Evolutionary conservation across 1,140 invertebrate species (phyloP), one percentile per base, ranked within the genome.

Genomic region (Ctenoplectra terminalis): DNA sequence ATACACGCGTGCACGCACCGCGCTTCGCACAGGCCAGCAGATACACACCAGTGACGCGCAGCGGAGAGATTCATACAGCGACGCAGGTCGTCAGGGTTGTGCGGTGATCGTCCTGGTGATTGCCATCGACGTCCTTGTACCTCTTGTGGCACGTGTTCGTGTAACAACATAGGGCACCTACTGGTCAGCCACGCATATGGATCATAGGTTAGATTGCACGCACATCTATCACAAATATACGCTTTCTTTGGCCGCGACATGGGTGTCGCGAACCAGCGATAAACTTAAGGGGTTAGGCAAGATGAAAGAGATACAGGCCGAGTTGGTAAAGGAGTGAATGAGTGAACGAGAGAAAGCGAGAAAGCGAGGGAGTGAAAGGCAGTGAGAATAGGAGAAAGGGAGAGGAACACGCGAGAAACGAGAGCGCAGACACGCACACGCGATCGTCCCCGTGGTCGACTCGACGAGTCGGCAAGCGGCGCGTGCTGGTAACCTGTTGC

Each of bases 201-300:
- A 93, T 92, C 90, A 92, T 93, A 93, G 92, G 92, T 93, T 90
- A 93, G 92, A 89, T 88, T 67, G 34, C 72, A 87, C 52, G 17
- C 46, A 71, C 48, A n/a, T 60, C 43, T 70, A 15, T 52, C 40
- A 34, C 34, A 2, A 15, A 23, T 7, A 5, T 23, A 34, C 17
- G 11, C n/a, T 17, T 13, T 48, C 46, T 1, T 17, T 43, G 40
- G n/a, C n/a, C n/a, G n/a, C n/a, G n/a, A n/a, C n/a, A n/a, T n/a
- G n/a, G n/a, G n/a, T n/a, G n/a, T n/a, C n/a, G n/a, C n/a, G n/a
- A n/a, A n/a, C n/a, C n/a, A n/a, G n/a, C n/a, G n/a, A n/a, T n/a
- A n/a, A n/a, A n/a, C n/a, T n/a, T n/a, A n/a, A n/a, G n/a, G n/a
- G 52, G n/a, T 50, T n/a, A 50, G 15, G n/a, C 13, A 20, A 11